Evolutionary conservation across 2,113 vertebrate genomes (phyloP), one percentile per base, ranked within the genome.

Genomic region (Prunella himalayana): DNA sequence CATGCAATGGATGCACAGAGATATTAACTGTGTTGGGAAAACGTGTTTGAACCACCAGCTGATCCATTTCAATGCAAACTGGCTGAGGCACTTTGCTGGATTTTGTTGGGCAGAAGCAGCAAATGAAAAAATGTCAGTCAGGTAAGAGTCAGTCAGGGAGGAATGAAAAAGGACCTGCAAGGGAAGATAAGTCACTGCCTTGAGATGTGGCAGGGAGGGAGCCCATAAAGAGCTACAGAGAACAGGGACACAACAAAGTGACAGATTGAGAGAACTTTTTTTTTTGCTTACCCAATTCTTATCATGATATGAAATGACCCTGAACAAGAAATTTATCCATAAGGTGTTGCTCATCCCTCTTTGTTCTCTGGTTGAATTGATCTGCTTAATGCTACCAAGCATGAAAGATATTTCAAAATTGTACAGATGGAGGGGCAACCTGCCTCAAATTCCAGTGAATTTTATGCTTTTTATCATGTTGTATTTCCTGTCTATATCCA

Each of bases 131-230:
- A 87, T 0, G 2, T 27, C 24, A 13, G 15, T 28, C 75, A 41
- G 35, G 45, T 41, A 61, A 19, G 5, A 68, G 28, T 41, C 27
- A 41, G 56, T 11, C 42, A 65, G 18, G 16, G 27, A 61, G 47
- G 50, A 80, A 61, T 24, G 30, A 27, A 60, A 59, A 69, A 76
- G 60, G 47, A 45, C 11, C 22, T 27, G n/a, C 81, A 94, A 82
- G 1, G 13, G 39, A 83, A 61, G 4, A 2, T 5, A 70, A 71
- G 24, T 77, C 45, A 35, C 25, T 71, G 47, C 47, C 60, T 59
- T 61, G 41, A 49, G 15, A 33, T 0, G 0, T 64, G 5, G 22
- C 41, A 72, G 31, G 37, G 47, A 6, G 1, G 9, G 7, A 86
- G 10, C n/a, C 22, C 31, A 33, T 0, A 33, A 64, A 30, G 56